phyloP scores from a whole-genome alignment of 1,140 invertebrate genomes.

The Caligus rogercresseyi region DNA sequence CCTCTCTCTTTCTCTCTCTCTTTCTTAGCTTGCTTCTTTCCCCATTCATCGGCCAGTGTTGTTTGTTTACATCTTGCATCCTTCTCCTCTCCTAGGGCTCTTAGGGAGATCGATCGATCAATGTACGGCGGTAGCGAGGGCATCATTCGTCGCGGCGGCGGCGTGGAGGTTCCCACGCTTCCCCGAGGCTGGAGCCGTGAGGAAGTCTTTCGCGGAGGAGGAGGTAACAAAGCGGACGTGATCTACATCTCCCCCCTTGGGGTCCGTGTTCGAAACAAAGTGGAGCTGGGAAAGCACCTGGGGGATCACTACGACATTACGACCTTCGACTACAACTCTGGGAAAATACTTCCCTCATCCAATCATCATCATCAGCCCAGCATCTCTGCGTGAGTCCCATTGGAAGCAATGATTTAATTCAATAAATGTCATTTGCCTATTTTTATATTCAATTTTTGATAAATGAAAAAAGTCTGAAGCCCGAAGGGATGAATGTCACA shows the following conservation, averaged over 20 bases:
- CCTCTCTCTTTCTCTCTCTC: background rate
- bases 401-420: too few species aligned
- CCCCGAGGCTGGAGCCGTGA: background rate
- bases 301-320: slow-evolving; percentile 58
- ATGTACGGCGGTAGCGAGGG: background rate
- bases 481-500: too few species aligned
- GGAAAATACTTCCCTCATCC: slow-evolving; percentile 46
- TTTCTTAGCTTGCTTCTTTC: background rate
- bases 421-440: background rate
- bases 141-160: too few species aligned
- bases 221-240: slow-evolving; percentile 13
- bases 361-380: slow-evolving; percentile 40
- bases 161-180: background rate
- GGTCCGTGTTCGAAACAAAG: slow-evolving; percentile 59
- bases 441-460: too few species aligned
- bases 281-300: slow-evolving; percentile 53
- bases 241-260: slow-evolving; percentile 45
- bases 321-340: slow-evolving; percentile 61
- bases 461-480: too few species aligned
- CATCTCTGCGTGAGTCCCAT: slow-evolving; percentile 1
- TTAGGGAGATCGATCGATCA: background rate
- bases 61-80: background rate
- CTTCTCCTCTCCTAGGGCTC: background rate
- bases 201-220: background rate
- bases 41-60: background rate